Conservation (phyloP, 2,888 invertebrate species). For the Drosophila infuscata region DNA sequence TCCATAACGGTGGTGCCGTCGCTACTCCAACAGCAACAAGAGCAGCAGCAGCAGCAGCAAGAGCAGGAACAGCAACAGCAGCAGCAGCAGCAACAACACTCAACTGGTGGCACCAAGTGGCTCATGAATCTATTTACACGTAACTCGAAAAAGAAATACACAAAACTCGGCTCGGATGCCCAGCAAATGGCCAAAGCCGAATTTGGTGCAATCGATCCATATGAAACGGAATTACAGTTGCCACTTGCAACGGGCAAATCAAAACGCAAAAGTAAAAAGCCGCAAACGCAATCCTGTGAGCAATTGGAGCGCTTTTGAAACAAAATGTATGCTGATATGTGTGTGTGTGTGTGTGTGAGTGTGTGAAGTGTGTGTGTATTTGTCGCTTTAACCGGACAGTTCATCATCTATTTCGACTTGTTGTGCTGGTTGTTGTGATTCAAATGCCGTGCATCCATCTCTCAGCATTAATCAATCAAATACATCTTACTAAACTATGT, state of each 20-base stretch:
- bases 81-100: slow-evolving; percentile 56
- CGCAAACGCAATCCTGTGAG: slow-evolving; percentile 81
- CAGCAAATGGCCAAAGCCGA: slow-evolving; percentile 45
- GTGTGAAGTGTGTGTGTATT: slow-evolving; percentile 8
- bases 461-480: slow-evolving; percentile 24
- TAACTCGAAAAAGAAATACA: slow-evolving; percentile 81
- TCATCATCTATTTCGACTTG: neutral
- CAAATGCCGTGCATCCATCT: slow-evolving; percentile 29
- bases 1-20: slow-evolving; percentile 59
- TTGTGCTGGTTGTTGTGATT: slow-evolving; percentile 35
- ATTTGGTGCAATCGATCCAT: slow-evolving; percentile 70
- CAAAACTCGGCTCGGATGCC: slow-evolving; percentile 65
- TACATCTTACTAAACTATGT: slow-evolving; percentile 7
- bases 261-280: slow-evolving; percentile 69
- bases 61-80: slow-evolving; percentile 56
- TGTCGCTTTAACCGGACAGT: slow-evolving; percentile 2
- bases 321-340: neutral
- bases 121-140: slow-evolving; percentile 70
- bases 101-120: slow-evolving; percentile 46
- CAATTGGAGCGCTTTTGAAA: slow-evolving; percentile 76
- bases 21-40: slow-evolving; percentile 2
- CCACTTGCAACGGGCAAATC: slow-evolving; percentile 23
- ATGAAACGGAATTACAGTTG: slow-evolving; percentile 29
- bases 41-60: slow-evolving; percentile 40
- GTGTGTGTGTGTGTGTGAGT: slow-evolving; percentile 1